Percentiles rank a stretch among this genome's conserved stretches.
These are phyloP conservation scores for Thomomys bottae DNA, from an alignment of 2,113 vertebrate species.

Conservation along the genomic window DNA sequence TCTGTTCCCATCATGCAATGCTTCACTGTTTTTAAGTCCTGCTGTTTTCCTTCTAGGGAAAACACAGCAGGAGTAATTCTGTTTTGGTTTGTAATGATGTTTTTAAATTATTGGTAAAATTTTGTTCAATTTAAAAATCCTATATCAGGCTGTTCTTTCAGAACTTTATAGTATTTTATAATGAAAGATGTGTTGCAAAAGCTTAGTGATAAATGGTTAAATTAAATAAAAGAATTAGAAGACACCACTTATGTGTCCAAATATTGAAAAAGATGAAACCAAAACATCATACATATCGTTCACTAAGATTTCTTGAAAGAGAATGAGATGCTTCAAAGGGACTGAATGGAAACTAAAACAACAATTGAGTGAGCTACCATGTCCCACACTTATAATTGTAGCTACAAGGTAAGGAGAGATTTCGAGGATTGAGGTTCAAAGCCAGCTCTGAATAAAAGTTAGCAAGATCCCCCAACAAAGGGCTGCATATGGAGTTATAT, in stretches of 20 bases:
- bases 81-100: not conserved
- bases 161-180: not conserved
- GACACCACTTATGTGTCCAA: not conserved
- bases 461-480: too few species aligned
- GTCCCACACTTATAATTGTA: too few species aligned
- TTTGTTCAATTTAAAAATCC: slow-evolving; percentile 3
- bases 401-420: too few species aligned
- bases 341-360: not conserved
- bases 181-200: not conserved
- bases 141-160: not conserved
- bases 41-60: not conserved
- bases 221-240: slow-evolving; percentile 21
- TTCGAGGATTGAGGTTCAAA: too few species aligned
- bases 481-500: too few species aligned
- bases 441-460: too few species aligned
- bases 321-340: not conserved
- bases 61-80: not conserved
- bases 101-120: not conserved
- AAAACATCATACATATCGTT: not conserved
- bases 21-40: not conserved
- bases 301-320: not conserved
- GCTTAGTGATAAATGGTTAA: not conserved
- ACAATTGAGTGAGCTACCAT: not conserved
- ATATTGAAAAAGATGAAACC: not conserved
- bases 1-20: not conserved